Evolutionary conservation across 2,797 vertebrate genomes (phyloP).

Genomic region (Chromis chromis): DNA sequence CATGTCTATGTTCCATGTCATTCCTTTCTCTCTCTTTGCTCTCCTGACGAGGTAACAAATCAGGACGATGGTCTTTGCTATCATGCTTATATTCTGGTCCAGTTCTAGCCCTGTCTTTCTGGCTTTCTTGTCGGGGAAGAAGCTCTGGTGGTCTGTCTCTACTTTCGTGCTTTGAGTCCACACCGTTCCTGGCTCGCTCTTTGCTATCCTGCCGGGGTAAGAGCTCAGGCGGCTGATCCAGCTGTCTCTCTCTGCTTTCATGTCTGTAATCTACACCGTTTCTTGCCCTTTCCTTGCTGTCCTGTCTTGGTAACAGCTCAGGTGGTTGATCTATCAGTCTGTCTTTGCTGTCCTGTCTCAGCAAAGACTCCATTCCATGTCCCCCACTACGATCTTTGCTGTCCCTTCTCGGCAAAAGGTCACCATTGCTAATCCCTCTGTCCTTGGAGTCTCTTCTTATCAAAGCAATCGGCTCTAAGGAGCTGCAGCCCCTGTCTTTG

Average conservation of each 20-base stretch:
- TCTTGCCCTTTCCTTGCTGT: constrained; percentile 77
- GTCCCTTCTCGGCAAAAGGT: constrained; percentile 74
- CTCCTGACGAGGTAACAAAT: constrained; percentile 74
- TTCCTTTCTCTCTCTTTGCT: constrained; percentile 83
- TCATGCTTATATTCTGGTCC: constrained; percentile 75
- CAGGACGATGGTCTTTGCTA: constrained; percentile 75
- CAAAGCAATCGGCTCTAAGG: constrained; percentile 63
- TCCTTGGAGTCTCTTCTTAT: constrained; percentile 84
- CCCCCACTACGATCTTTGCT: constrained; percentile 75
- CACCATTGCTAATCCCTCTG: constrained; percentile 74
- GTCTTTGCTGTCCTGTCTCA: constrained; percentile 92
- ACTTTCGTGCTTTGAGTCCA: constrained; percentile 76
- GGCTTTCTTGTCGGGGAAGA: constrained; percentile 71
- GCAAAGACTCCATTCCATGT: constrained; percentile 70
- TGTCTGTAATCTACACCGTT: constrained; percentile 76
- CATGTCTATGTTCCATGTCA: constrained; percentile 79
- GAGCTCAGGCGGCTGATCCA: constrained; percentile 77
- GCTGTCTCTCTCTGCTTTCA: constrained; percentile 77
- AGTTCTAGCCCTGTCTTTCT: constrained; percentile 75
- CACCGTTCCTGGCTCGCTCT: constrained; percentile 75
- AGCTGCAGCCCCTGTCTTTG: constrained; percentile 74
- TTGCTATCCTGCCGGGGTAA: constrained; percentile 77
- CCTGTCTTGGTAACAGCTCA: constrained; percentile 77
- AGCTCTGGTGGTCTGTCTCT: constrained; percentile 76
- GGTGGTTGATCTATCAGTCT: constrained; percentile 81